Evolutionary conservation across 2,113 vertebrate genomes (phyloP), one percentile per base, ranked within the genome.

Genomic region (Thinocorus orbignyianus): DNA sequence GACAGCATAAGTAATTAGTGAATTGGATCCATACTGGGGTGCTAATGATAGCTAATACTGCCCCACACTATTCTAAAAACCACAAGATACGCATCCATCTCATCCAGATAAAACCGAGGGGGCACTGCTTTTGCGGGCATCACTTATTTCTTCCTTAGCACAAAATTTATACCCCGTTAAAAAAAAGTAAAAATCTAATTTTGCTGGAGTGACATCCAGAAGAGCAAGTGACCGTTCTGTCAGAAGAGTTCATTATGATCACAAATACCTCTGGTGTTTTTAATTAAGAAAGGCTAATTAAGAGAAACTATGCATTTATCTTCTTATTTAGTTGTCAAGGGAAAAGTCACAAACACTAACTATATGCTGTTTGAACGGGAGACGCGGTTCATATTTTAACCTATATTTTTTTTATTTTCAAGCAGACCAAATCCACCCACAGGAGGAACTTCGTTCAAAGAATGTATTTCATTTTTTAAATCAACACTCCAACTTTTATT

Each of bases 241-340:
- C 98, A 98, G 98, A 98, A 98, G 99, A 98, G 98, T 99, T 99
- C 99, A 99, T 99, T 99, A 98, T 98, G 98, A 98, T 98, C 98
- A 99, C 98, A 99, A 96, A 99, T 98, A 98, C 98, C 96, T 98
- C 98, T 97, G 98, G 98, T 98, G 98, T 97, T 98, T 99, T 99
- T 99, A 99, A 99, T 99, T 99, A 99, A 99, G 98, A 97, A 98
- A 98, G 98, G 98, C 99, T 99, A 99, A 99, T 99, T 99, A 99
- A 98, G 98, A 99, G 98, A 98, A 98, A 97, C 97, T 98, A 97
- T 68, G 94, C 98, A 98, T 98, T 98, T 98, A 98, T 98, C 98
- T 98, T 98, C 98, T 98, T 98, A 98, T 97, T 98, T 98, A 95
- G 96, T 96, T 98, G 98, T 98, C 97, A 91, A 88, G 96, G 92